Conservation (phyloP, 2,888 invertebrate genomes). For the Eristalis pertinax region DNA sequence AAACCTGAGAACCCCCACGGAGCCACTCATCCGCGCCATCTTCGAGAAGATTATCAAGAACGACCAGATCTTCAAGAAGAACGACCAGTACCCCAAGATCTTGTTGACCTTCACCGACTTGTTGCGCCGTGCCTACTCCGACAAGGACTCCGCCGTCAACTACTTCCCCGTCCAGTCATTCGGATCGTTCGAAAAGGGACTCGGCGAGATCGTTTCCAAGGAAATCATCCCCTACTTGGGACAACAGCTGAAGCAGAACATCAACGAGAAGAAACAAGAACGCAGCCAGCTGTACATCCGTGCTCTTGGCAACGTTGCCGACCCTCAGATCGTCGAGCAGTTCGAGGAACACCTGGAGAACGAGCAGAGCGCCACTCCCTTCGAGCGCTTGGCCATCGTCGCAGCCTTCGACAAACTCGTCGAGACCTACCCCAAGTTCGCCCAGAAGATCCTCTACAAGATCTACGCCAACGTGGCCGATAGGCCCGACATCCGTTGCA, state of each 20-base stretch:
- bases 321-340: conserved; percentile 84
- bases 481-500: conserved; percentile 85
- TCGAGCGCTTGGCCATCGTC: conserved; percentile 86
- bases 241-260: conserved; percentile 83
- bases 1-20: conserved; percentile 61
- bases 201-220: conserved; percentile 82
- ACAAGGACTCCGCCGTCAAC: conserved; percentile 83
- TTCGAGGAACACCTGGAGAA: conserved; percentile 88
- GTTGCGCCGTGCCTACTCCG: conserved; percentile 84
- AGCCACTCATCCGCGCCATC: conserved; percentile 57
- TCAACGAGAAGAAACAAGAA: conserved; percentile 83
- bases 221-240: conserved; percentile 85
- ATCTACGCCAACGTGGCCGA: conserved; percentile 87
- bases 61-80: conserved; percentile 83
- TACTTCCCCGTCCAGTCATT: conserved; percentile 86
- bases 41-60: conserved; percentile 82
- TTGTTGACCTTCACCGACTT: conserved; percentile 84
- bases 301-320: conserved; percentile 86
- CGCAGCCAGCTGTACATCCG: conserved; percentile 85
- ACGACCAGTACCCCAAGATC: conserved; percentile 83
- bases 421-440: conserved; percentile 82
- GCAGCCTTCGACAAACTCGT: conserved; percentile 83
- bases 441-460: conserved; percentile 84
- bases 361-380: conserved; percentile 82
- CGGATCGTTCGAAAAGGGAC: conserved; percentile 83